Evolutionary conservation across 2,113 vertebrate genomes (phyloP).

Genomic region (Plotosus lineatus): DNA sequence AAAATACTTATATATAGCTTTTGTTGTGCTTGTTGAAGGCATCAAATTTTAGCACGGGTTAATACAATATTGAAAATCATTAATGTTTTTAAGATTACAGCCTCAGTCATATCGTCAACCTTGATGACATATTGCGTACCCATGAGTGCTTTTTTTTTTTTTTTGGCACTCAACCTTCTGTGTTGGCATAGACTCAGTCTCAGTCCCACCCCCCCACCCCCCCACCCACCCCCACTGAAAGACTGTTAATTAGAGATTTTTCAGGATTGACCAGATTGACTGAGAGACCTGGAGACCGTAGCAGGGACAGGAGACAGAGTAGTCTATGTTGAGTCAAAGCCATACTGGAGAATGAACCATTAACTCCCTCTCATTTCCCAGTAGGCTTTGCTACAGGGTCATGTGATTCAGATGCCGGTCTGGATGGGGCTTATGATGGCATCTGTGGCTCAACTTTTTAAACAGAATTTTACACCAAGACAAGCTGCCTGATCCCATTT

Average conservation of each 20-base stretch:
- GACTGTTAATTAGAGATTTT: constrained; percentile 42
- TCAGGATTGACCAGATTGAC: constrained; percentile 24
- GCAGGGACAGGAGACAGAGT: not conserved
- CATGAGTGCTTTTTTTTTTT: not conserved
- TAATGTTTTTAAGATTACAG: not conserved
- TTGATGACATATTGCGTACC: not conserved
- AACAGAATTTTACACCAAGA: constrained; percentile 40
- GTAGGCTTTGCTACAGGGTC: constrained; percentile 29
- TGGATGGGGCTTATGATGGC: constrained; percentile 13
- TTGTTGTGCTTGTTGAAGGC: too few species aligned
- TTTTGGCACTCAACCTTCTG: not conserved
- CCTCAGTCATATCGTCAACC: not conserved
- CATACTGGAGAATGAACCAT: not conserved
- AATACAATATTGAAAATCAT: too few species aligned
- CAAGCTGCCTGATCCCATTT: constrained; percentile 47
- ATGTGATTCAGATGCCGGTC: constrained; percentile 32
- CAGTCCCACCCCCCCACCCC: too few species aligned
- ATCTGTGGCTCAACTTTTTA: constrained; percentile 43
- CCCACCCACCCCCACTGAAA: constrained; percentile 24
- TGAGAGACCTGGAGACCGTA: not conserved
- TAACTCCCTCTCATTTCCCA: constrained; percentile 26
- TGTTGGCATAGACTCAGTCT: not conserved
- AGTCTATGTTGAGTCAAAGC: constrained; percentile 27
- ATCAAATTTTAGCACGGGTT: too few species aligned
- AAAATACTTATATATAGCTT: too few species aligned